Evolutionary conservation across 2,888 invertebrate species (phyloP), one percentile per base, ranked within the genome.

Genomic region (Creontiades dilutus): DNA sequence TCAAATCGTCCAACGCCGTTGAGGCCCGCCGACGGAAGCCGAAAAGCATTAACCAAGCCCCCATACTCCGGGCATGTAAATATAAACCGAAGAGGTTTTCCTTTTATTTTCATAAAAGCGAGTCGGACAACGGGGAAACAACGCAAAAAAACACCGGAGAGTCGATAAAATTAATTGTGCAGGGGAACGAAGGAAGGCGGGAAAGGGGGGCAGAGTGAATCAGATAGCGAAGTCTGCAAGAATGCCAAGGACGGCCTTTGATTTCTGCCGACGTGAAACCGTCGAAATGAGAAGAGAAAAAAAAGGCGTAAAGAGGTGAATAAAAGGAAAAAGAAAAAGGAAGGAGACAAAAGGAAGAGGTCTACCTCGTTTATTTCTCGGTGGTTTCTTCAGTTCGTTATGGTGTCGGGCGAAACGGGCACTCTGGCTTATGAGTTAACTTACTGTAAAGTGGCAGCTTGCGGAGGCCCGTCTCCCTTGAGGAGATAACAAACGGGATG

Each of bases 211-310:
- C 7, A 12, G 52, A 12, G 52, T 12, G 52, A n/a, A 16, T 61
- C 61, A 61, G 61, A 61, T 61, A 37, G 48, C 47, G 37, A 19
- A 16, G 48, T 47, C 81, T 37, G 13, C 19, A 19, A 48, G 81
- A 81, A 81, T 81, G 81, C 81, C 48, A 81, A 81, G 81, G 81
- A 81, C 81, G 81, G 48, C 81, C 48, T 81, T 81, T 81, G 81
- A 81, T 81, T 47, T 81, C 48, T 81, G 81, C 81, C 81, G 81
- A 81, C 81, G 61, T 61, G 19, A 61, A 61, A 61, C 19, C 61
- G 61, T 61, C n/a, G 61, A n/a, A 61, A 61, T 61, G 61, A 19
- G 11, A 52, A 52, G 11, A 16, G n/a, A 61, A 61, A 19, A 61
- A 61, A 61, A 52, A 16, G 52, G 11, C 52, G 16, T 52, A 16